Percentiles rank a stretch among this genome's conserved stretches.
Evolutionary conservation across 2,888 invertebrate species (phyloP).

Genomic region (Rhagium mordax): DNA sequence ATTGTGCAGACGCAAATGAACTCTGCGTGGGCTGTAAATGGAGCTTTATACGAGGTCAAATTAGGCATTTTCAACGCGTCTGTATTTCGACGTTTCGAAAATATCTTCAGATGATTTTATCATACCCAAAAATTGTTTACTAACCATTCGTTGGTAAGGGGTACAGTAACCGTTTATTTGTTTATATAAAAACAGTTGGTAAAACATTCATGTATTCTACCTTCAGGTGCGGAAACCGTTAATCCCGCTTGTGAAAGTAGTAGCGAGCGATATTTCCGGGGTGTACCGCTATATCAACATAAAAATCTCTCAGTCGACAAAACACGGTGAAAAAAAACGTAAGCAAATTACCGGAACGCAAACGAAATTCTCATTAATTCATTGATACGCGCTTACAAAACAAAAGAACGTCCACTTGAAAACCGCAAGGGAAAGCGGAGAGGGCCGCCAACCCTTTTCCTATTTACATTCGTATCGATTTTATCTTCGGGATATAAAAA

Average conservation of each 20-base stretch:
- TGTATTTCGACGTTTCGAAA: no score
- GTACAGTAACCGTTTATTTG: no score
- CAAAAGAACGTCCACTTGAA: conserved; percentile 50
- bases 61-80: no score
- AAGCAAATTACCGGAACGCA: conserved; percentile 46
- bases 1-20: conserved; percentile 8
- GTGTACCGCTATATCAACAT: neutral
- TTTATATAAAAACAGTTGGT: no score
- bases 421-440: conserved; percentile 41
- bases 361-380: conserved; percentile 46
- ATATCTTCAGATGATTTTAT: no score
- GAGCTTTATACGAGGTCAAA: neutral
- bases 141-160: no score
- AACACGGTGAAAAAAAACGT: conserved; percentile 34
- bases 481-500: conserved; percentile 46
- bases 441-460: conserved; percentile 36
- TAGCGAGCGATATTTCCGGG: neutral
- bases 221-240: neutral
- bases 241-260: neutral
- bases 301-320: conserved; percentile 34
- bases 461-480: conserved; percentile 51
- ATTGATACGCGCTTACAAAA: conserved; percentile 45
- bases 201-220: neutral
- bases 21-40: neutral
- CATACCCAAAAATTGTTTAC: no score